phyloP scores from a whole-genome alignment of 2,797 vertebrate genomes.

The Pampus argenteus region DNA sequence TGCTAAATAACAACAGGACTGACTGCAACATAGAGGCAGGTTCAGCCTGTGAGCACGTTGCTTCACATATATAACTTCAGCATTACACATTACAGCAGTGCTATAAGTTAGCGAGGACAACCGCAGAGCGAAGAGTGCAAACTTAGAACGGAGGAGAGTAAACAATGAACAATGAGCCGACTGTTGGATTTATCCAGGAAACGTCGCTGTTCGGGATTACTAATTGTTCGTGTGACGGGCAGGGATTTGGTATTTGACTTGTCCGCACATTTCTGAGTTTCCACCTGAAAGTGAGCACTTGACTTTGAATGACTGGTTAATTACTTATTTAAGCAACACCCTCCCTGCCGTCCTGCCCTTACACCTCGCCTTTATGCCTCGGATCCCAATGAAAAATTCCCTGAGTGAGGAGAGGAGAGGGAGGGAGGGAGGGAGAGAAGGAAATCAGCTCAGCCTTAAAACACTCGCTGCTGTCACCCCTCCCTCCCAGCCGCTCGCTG shows the following conservation, averaged over 20 bases:
- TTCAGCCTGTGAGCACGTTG: background rate
- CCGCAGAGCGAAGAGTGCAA: too few relatives aligned
- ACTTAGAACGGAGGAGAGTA: too few relatives aligned
- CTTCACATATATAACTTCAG: too few relatives aligned
- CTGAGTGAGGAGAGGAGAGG: constrained; percentile 59
- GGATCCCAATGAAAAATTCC: constrained; percentile 78
- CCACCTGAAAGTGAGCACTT: constrained; percentile 73
- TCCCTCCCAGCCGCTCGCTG: constrained; percentile 63
- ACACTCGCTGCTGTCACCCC: constrained; percentile 71
- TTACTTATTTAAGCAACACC: constrained; percentile 68
- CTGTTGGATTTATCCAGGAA: constrained; percentile 46
- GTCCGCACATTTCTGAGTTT: constrained; percentile 69
- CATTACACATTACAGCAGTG: too few relatives aligned
- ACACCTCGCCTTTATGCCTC: constrained; percentile 77
- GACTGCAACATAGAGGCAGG: background rate
- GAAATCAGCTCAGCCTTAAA: constrained; percentile 74
- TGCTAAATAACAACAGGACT: background rate
- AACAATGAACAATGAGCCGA: constrained; percentile 57
- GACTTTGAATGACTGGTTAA: constrained; percentile 83
- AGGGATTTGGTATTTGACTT: constrained; percentile 64
- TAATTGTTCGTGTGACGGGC: constrained; percentile 58
- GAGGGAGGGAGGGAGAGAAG: constrained; percentile 46
- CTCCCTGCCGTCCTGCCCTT: constrained; percentile 1
- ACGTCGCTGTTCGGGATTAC: constrained; percentile 38
- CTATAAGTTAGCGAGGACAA: too few relatives aligned